These are phyloP conservation scores for Silvanus unidentatus DNA, from an alignment of 2,888 invertebrate genomes.

Conservation along the genomic window DNA sequence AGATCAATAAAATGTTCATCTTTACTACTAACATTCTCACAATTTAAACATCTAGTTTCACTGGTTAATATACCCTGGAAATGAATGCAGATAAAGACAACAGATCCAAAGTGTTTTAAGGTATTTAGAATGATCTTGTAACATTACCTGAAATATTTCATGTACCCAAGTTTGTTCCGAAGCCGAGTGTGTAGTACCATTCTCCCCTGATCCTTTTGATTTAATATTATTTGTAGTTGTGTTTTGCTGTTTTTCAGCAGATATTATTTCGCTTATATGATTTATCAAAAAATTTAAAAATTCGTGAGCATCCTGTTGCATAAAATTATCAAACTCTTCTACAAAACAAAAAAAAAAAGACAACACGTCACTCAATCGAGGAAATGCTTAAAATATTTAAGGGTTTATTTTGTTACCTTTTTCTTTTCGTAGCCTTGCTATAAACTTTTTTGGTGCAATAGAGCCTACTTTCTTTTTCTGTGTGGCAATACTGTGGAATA, in stretches of 20 bases:
- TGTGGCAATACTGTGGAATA: slow-evolving; percentile 99
- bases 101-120: background rate
- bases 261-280: slow-evolving; percentile 94
- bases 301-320: slow-evolving; percentile 99
- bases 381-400: background rate
- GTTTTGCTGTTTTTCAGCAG: slow-evolving; percentile 75
- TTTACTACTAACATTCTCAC: slow-evolving; percentile 98
- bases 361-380: no score
- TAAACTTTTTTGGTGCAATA: slow-evolving; percentile 99
- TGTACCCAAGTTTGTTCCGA: slow-evolving; percentile 98
- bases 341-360: slow-evolving; percentile 41
- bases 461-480: slow-evolving; percentile 99
- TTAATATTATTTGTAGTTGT: slow-evolving; percentile 51
- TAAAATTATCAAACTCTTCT: slow-evolving; percentile 99
- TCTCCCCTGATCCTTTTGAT: slow-evolving; percentile 53
- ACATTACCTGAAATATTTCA: slow-evolving; percentile 85
- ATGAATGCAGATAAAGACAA: background rate
- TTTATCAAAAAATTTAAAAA: slow-evolving; percentile 99
- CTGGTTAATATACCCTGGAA: slow-evolving; percentile 87
- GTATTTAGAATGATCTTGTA: background rate
- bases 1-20: slow-evolving; percentile 99
- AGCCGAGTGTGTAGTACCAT: slow-evolving; percentile 50
- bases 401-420: slow-evolving; percentile 63
- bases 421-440: slow-evolving; percentile 94
- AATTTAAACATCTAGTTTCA: slow-evolving; percentile 98